A percentile compares a stretch with the other conserved stretches of the same genome.
These are phyloP conservation scores for Ariopsis seemanni DNA, from an alignment of 2,113 vertebrate genomes.

Conservation along the genomic window DNA sequence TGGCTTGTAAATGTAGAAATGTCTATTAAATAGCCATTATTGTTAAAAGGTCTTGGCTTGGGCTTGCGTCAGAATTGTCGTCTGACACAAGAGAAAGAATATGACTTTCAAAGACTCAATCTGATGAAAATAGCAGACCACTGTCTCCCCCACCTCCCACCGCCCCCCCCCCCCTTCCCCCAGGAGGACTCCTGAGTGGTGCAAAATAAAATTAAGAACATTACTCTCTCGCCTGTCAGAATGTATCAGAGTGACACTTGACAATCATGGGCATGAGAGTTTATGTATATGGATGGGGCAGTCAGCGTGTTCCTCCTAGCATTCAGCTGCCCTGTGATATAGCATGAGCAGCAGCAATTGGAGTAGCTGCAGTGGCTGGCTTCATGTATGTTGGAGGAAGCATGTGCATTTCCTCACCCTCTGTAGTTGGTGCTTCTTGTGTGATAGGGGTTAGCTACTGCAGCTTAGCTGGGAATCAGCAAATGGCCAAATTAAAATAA, in stretches of 20 bases:
- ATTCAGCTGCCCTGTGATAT: background rate
- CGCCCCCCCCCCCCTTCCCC: too few species aligned
- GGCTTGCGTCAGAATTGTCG: background rate
- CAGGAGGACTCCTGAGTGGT: background rate
- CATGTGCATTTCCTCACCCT: background rate
- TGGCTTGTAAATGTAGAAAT: background rate
- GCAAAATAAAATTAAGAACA: background rate
- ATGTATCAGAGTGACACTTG: background rate
- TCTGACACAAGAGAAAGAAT: background rate
- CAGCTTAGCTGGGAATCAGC: too few species aligned
- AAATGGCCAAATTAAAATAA: background rate
- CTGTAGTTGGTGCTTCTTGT: background rate
- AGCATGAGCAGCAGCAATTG: background rate
- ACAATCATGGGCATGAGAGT: background rate
- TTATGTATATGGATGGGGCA: background rate
- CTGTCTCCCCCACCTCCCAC: too few species aligned
- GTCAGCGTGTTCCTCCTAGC: background rate
- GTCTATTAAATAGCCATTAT: background rate
- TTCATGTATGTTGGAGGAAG: background rate
- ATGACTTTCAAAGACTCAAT: background rate
- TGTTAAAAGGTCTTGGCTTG: conserved; percentile 16
- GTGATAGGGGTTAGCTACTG: background rate
- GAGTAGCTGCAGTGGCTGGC: background rate
- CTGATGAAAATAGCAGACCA: background rate
- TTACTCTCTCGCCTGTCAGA: background rate